Evolutionary conservation across 2,113 vertebrate species (phyloP), one percentile per base, ranked within the genome.

Genomic region (Monopterus albus): DNA sequence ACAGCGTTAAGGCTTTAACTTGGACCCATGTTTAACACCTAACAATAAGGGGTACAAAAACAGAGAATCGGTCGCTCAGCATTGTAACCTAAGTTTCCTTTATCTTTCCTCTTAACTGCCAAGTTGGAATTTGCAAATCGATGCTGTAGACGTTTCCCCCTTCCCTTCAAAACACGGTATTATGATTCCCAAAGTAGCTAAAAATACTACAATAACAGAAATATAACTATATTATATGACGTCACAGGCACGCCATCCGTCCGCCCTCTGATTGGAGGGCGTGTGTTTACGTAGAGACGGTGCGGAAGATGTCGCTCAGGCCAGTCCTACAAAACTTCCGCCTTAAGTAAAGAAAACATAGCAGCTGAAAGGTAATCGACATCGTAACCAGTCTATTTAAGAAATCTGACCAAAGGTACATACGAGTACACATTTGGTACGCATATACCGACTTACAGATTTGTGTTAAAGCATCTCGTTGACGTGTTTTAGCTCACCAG

Each of bases 301-400:
- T 83, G 83, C 91, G 91, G 89, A 91, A 91, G 82, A 85, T 89
- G 91, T 88, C 86, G 78, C 75, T 73, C 47, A 61, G 82, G 78
- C 85, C 77, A 76, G 79, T 87, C 81, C 84, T 81, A 70, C 90
- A 90, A 92, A 91, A 92, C 91, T 92, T 92, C 91, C 91, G 91
- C 85, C 88, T 92, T 81, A 90, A 92, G 79, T 90, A 88, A 88
- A 90, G 88, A 91, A 91, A 91, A 91, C 88, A 92, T 35, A 80
- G 82, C 70, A 57, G 87, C 88, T 89, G 84, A 86, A 78, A 83
- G 75, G 55, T 68, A 57, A 56, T 66, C 82, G 85, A 90, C 88
- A 79, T 81, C 70, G 64, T 42, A 73, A 85, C 64, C 71, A 38
- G 36, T 42, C 42, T 6, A 36, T 61, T 73, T 66, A 62, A 84